Percentiles rank a stretch among this genome's conserved stretches.
These are phyloP conservation scores for Sebastes dallii DNA, from an alignment of 2,797 vertebrate species.

Conservation along the genomic window DNA sequence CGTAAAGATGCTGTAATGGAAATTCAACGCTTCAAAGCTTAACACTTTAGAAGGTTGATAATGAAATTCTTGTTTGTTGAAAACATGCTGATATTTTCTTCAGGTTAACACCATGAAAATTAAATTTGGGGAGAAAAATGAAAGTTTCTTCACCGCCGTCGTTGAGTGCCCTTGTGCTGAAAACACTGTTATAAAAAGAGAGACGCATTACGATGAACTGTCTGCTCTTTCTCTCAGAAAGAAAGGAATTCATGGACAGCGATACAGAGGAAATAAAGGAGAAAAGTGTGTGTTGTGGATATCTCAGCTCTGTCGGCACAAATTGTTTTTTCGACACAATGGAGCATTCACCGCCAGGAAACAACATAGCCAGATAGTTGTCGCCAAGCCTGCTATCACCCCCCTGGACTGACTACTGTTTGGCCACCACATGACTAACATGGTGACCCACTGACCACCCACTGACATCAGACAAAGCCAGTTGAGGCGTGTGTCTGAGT, in stretches of 20 bases:
- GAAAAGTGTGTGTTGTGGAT: neutral
- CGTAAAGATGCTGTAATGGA: constrained; percentile 53
- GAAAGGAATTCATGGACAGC: neutral
- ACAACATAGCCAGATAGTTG: constrained; percentile 27
- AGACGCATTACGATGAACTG: neutral
- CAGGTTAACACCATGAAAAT: neutral
- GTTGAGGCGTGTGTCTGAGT: neutral
- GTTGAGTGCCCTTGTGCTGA: neutral
- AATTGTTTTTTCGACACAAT: constrained; percentile 51
- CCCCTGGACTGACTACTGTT: neutral
- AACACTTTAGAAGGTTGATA: neutral
- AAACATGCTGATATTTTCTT: neutral
- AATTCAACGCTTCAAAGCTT: constrained; percentile 41
- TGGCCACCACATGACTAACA: constrained; percentile 19
- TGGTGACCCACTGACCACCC: constrained; percentile 34
- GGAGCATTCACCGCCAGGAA: constrained; percentile 43
- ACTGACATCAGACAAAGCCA: constrained; percentile 19
- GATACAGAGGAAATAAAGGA: neutral
- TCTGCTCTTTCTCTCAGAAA: neutral
- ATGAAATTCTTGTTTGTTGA: neutral
- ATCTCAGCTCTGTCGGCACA: constrained; percentile 30
- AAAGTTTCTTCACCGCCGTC: neutral
- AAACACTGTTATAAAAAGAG: neutral
- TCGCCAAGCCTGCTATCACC: constrained; percentile 17
- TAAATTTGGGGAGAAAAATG: neutral